These are phyloP conservation scores for Scolanthus callimorphus DNA, from an alignment of 92 coral and sea anemone genomes.

Conservation along the genomic window DNA sequence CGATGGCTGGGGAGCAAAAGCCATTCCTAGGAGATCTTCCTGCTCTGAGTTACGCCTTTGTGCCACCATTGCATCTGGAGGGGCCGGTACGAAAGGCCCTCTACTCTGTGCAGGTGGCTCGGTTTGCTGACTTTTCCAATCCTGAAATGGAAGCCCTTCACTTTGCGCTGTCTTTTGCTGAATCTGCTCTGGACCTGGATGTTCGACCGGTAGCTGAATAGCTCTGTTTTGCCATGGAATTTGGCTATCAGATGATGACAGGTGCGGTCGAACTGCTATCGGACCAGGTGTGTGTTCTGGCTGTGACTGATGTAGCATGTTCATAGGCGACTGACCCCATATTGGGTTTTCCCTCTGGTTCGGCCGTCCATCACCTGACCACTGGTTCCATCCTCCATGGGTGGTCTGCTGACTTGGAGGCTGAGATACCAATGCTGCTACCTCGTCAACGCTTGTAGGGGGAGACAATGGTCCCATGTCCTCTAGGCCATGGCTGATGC, in stretches of 20 bases:
- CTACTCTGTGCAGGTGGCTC: no score
- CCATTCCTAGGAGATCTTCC: constrained; percentile 17
- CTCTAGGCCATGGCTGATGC: constrained; percentile 33
- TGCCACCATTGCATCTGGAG: constrained; percentile 3
- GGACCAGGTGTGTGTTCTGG: constrained; percentile 5
- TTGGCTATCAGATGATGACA: background rate
- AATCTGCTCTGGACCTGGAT: constrained; percentile 6
- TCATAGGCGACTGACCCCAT: constrained; percentile 32
- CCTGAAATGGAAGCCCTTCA: constrained; percentile 5
- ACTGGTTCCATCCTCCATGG: constrained; percentile 30
- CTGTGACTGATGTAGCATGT: constrained; percentile 9
- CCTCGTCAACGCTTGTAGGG: constrained; percentile 1
- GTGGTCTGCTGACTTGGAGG: constrained; percentile 30
- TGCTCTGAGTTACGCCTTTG: constrained; percentile 17
- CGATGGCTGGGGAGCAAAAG: constrained; percentile 6
- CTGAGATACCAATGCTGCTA: constrained; percentile 1
- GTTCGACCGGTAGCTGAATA: background rate
- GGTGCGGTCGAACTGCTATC: background rate
- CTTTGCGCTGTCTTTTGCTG: constrained; percentile 8
- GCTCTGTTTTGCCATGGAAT: constrained; percentile 15
- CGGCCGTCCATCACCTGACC: constrained; percentile 10
- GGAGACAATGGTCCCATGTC: constrained; percentile 32
- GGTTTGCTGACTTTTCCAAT: constrained; percentile 27
- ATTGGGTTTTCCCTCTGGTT: constrained; percentile 2
- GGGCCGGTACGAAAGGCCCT: no score